Conservation (phyloP, 2,797 vertebrate species). For the Darevskia nairensis region DNA sequence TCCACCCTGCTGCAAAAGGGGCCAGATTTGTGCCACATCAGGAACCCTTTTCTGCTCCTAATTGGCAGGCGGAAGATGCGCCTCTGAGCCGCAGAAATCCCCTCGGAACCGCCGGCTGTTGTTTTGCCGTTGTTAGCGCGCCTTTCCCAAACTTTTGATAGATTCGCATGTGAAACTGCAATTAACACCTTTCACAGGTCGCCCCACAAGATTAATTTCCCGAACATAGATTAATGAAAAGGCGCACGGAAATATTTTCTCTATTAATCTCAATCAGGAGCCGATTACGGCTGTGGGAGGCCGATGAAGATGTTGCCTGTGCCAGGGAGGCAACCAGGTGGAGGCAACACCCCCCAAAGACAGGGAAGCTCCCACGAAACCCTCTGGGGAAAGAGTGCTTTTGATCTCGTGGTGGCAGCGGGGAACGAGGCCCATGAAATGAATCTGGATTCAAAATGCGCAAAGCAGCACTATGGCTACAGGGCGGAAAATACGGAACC, state of each 20-base stretch:
- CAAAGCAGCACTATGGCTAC: no score
- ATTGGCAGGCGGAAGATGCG: neutral
- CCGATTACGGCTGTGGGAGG: slow-evolving; percentile 52
- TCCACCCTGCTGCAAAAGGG: accelerated
- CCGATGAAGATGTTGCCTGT: slow-evolving; percentile 62
- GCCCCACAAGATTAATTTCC: slow-evolving; percentile 72
- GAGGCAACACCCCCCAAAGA: neutral
- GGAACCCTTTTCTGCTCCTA: neutral
- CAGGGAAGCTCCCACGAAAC: neutral
- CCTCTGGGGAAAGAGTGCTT: neutral
- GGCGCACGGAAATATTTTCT: slow-evolving; percentile 69
- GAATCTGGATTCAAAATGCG: no score
- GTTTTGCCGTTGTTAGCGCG: neutral
- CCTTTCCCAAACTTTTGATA: slow-evolving; percentile 60
- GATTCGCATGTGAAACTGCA: slow-evolving; percentile 63
- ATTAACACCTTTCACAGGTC: slow-evolving; percentile 70
- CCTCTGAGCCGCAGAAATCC: neutral
- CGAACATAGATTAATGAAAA: slow-evolving; percentile 73
- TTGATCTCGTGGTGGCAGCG: no score
- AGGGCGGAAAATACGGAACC: no score
- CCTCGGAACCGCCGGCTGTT: neutral
- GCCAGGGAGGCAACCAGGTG: slow-evolving; percentile 40
- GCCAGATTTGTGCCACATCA: neutral
- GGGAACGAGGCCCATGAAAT: no score
- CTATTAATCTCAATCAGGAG: slow-evolving; percentile 76